Conservation (phyloP, 2,113 vertebrate genomes). For the Gavialis gangeticus region DNA sequence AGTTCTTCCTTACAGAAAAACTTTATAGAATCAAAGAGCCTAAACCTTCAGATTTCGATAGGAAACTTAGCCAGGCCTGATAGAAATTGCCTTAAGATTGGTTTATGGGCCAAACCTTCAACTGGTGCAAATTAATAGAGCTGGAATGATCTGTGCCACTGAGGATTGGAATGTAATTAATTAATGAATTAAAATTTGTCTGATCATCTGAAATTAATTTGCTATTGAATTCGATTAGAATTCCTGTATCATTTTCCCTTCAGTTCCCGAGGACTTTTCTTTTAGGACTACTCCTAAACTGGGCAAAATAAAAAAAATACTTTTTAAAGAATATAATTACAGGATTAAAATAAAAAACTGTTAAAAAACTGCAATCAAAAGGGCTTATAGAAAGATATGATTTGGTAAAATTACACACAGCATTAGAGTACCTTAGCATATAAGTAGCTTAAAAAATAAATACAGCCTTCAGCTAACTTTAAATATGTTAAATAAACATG, state of each 20-base stretch:
- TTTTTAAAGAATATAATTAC: not conserved
- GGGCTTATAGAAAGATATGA: not conserved
- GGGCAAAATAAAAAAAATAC: not conserved
- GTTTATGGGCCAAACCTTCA: accelerated
- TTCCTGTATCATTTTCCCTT: accelerated
- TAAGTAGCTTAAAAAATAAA: conserved; percentile 57
- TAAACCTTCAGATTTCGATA: not conserved
- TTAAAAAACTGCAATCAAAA: not conserved
- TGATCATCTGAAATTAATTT: not conserved
- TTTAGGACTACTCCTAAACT: not conserved
- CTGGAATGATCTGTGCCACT: not conserved
- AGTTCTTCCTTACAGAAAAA: accelerated
- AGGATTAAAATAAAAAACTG: conserved; percentile 32
- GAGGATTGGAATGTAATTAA: not conserved
- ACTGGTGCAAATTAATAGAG: not conserved
- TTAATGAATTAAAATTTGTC: not conserved
- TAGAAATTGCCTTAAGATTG: not conserved
- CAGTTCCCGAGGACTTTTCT: not conserved
- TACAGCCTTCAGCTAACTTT: conserved; percentile 52
- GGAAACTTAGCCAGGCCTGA: not conserved
- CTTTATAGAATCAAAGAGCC: accelerated
- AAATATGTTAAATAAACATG: conserved; percentile 68
- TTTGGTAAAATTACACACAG: not conserved
- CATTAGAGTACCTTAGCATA: not conserved
- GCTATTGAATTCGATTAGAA: not conserved